phyloP scores from a whole-genome alignment of 2,888 invertebrate genomes.

The Agapostemon virescens region DNA sequence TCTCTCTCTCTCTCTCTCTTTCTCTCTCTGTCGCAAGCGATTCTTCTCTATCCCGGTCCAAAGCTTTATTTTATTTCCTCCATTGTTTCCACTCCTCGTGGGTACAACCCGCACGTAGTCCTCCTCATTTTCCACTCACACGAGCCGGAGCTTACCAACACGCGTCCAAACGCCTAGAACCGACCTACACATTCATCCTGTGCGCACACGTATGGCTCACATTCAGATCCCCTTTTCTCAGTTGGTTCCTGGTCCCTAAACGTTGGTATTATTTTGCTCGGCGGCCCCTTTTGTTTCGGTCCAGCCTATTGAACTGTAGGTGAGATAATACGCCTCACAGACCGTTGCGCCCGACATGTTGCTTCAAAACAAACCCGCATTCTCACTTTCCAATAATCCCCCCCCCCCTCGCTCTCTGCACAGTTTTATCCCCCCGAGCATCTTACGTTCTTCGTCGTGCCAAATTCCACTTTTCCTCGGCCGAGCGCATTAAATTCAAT shows the following conservation, averaged over 20 bases:
- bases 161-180: slow-evolving; percentile 40
- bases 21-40: slow-evolving; percentile 53
- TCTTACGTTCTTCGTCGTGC: slow-evolving; percentile 38
- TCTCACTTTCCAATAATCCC: slow-evolving; percentile 68
- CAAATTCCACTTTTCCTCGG: slow-evolving; percentile 35
- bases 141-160: slow-evolving; percentile 58
- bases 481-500: slow-evolving; percentile 40
- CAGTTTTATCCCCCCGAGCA: slow-evolving; percentile 34
- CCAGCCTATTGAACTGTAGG: slow-evolving; percentile 77
- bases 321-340: slow-evolving; percentile 75
- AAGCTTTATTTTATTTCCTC: slow-evolving; percentile 79
- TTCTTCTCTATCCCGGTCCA: slow-evolving; percentile 59
- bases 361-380: slow-evolving; percentile 68
- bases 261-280: slow-evolving; percentile 77
- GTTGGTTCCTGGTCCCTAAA: slow-evolving; percentile 73
- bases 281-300: slow-evolving; percentile 76
- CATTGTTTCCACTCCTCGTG: slow-evolving; percentile 76
- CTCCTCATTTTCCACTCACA: slow-evolving; percentile 74
- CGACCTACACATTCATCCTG: slow-evolving; percentile 34
- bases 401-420: neutral
- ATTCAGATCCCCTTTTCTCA: slow-evolving; percentile 73
- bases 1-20: slow-evolving; percentile 32
- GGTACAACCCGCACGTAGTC: slow-evolving; percentile 71
- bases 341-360: slow-evolving; percentile 66
- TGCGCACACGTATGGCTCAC: slow-evolving; percentile 60